These are phyloP conservation scores for Pomatorhinus ruficollis DNA, from an alignment of 2,113 vertebrate genomes.

Conservation along the genomic window DNA sequence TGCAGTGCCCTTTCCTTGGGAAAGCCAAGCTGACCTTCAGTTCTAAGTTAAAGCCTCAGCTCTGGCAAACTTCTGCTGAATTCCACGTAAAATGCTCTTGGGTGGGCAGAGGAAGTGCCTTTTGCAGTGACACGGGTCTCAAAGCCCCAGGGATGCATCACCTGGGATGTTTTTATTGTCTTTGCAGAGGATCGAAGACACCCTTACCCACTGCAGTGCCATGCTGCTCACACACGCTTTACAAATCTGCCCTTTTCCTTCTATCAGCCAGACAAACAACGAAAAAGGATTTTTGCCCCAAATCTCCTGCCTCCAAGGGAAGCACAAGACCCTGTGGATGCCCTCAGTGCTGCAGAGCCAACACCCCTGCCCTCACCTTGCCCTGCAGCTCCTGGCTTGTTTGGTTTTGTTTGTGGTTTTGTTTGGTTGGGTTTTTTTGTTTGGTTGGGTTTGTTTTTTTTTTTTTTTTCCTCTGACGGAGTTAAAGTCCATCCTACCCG, in stretches of 20 bases:
- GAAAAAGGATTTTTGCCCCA: neutral
- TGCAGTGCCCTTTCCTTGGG: neutral
- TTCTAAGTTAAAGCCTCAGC: neutral
- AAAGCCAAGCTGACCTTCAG: neutral
- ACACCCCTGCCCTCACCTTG: neutral
- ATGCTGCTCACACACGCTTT: accelerated
- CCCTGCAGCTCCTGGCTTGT: neutral
- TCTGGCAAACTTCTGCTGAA: neutral
- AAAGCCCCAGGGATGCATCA: neutral
- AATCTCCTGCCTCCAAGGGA: neutral
- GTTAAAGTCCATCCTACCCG: neutral
- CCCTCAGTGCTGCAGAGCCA: neutral
- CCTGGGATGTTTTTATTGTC: neutral
- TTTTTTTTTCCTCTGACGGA: neutral
- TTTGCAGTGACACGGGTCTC: neutral
- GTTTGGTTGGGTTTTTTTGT: neutral
- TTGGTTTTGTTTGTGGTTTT: neutral
- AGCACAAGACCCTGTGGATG: neutral
- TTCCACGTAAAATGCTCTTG: neutral
- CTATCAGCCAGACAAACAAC: accelerated
- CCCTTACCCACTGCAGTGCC: neutral
- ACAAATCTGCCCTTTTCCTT: neutral
- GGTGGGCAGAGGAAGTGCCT: neutral
- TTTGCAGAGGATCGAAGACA: neutral
- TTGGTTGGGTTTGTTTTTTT: neutral